A percentile compares a stretch with the other conserved stretches of the same genome.
These are phyloP conservation scores for Coendou prehensilis DNA, from an alignment of 2,797 vertebrate species.

Conservation along the genomic window DNA sequence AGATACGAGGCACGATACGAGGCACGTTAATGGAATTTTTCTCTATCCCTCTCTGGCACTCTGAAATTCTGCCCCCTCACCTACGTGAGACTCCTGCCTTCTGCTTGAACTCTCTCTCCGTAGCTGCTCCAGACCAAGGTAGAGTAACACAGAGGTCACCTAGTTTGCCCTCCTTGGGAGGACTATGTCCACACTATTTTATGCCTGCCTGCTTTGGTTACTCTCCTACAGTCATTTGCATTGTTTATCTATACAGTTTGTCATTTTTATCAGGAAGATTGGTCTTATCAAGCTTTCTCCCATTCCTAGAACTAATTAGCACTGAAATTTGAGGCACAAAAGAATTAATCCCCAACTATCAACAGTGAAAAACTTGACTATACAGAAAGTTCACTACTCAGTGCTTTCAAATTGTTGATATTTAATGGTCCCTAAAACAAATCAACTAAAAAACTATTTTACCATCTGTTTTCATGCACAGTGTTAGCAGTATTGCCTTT, in stretches of 20 bases:
- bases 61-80: neutral
- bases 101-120: neutral
- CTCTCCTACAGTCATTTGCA: neutral
- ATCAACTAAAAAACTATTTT: neutral
- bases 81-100: neutral
- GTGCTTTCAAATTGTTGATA: neutral
- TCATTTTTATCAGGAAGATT: neutral
- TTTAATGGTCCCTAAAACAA: constrained; percentile 42
- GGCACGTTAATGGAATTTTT: neutral
- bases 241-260: neutral
- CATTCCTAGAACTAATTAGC: neutral
- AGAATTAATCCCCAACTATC: neutral
- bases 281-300: neutral
- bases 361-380: neutral
- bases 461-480: neutral
- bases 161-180: neutral
- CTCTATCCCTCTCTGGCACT: neutral
- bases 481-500: neutral
- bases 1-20: neutral
- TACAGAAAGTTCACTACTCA: neutral
- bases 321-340: neutral
- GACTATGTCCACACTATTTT: neutral
- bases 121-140: neutral
- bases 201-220: neutral
- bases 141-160: neutral